phyloP scores from a whole-genome alignment of 2,888 invertebrate genomes.

The Sphinx pinastri region DNA sequence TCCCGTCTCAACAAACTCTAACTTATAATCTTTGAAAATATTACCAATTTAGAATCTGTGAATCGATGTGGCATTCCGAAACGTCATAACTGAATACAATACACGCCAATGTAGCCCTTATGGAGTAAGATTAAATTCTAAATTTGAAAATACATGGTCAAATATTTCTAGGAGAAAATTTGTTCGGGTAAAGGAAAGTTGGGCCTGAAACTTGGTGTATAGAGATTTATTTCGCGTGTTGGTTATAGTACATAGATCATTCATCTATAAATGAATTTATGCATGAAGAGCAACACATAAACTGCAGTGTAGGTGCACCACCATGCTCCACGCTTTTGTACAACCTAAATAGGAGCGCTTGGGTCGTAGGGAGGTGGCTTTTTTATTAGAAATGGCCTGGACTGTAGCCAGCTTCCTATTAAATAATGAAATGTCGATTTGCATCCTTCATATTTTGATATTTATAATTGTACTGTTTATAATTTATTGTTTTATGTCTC shows the following conservation, averaged over 20 bases:
- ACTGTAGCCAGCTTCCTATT: no score
- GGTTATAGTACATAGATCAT: conserved; percentile 49
- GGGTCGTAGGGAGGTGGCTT: conserved; percentile 53
- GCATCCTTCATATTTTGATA: no score
- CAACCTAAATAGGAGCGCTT: conserved; percentile 61
- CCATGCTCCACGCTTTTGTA: conserved; percentile 78
- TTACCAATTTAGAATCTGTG: conserved; percentile 63
- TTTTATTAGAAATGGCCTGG: conserved; percentile 25
- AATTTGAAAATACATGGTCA: conserved; percentile 36
- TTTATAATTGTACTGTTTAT: no score
- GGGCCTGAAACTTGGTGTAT: conserved; percentile 45
- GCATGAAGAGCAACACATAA: conserved; percentile 73
- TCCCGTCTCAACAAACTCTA: conserved; percentile 4
- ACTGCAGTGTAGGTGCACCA: conserved; percentile 75
- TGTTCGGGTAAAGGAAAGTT: conserved; percentile 49
- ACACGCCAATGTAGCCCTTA: conserved; percentile 45
- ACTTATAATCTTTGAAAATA: conserved; percentile 45
- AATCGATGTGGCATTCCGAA: conserved; percentile 54
- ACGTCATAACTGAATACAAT: conserved; percentile 41
- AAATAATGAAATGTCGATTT: no score
- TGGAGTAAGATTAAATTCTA: conserved; percentile 33
- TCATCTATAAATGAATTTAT: conserved; percentile 63
- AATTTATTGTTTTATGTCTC: no score
- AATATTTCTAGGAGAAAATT: conserved; percentile 44
- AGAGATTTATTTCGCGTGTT: conserved; percentile 58